A percentile compares a stretch with the other conserved stretches of the same genome.
Conservation (phyloP, 2,797 vertebrate species). For the Eremophila alpestris region DNA sequence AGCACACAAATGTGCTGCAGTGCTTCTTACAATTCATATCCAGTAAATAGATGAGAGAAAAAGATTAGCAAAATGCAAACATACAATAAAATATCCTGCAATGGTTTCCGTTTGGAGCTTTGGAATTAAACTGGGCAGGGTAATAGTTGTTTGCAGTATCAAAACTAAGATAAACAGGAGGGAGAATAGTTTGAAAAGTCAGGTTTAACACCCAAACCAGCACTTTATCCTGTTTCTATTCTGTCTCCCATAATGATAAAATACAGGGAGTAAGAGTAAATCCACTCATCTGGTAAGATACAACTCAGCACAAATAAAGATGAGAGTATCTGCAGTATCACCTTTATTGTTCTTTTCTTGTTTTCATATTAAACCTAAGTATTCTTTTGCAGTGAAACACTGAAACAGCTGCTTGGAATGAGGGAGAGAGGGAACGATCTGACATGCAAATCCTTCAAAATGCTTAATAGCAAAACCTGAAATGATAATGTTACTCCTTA, state of each 20-base stretch:
- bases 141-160: conserved; percentile 13
- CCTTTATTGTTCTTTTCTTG: neutral
- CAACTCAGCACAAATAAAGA: neutral
- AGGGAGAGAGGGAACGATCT: neutral
- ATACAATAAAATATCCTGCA: neutral
- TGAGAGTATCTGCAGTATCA: neutral
- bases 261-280: neutral
- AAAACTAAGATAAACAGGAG: conserved; percentile 8
- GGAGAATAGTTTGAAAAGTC: neutral
- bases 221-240: neutral
- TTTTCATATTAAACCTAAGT: neutral
- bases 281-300: neutral
- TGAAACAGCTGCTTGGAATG: neutral
- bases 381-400: neutral
- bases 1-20: neutral
- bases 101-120: conserved; percentile 15
- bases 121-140: conserved; percentile 7
- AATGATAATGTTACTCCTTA: neutral
- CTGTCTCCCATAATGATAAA: neutral
- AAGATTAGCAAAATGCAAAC: conserved; percentile 42
- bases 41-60: conserved; percentile 23
- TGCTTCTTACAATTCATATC: conserved; percentile 25
- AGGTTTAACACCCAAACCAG: neutral
- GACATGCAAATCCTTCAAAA: neutral
- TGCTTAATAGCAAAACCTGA: neutral